phyloP scores from a whole-genome alignment of 2,113 vertebrate genomes.

The Vanacampus margaritifer region DNA sequence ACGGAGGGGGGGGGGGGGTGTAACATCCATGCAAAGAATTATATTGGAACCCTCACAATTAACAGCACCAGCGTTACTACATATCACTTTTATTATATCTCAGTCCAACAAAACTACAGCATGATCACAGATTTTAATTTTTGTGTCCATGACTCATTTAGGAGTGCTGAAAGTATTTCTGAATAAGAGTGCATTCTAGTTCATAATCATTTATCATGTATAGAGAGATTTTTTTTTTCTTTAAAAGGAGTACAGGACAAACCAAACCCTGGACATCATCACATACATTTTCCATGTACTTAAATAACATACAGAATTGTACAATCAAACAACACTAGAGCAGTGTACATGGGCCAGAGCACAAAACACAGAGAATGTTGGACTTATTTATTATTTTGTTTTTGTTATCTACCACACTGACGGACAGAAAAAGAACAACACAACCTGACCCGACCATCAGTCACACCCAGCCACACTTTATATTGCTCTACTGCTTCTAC shows the following conservation, averaged over 20 bases:
- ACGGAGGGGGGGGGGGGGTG: conserved; percentile 5
- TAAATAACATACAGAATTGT: conserved; percentile 62
- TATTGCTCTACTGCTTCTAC: neutral
- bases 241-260: conserved; percentile 63
- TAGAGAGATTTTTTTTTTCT: conserved; percentile 3
- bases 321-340: conserved; percentile 71
- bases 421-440: conserved; percentile 54
- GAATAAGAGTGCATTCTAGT: conserved; percentile 52
- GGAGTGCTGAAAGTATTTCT: conserved; percentile 50
- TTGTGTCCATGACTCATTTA: conserved; percentile 19
- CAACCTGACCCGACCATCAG: conserved; percentile 40
- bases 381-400: conserved; percentile 27
- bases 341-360: conserved; percentile 50
- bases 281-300: conserved; percentile 69
- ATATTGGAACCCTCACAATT: conserved; percentile 34
- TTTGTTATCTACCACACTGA: conserved; percentile 41
- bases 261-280: conserved; percentile 67
- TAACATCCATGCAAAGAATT: conserved; percentile 50
- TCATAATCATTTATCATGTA: conserved; percentile 36
- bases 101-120: conserved; percentile 33
- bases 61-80: conserved; percentile 30
- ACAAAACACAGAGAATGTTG: conserved; percentile 58
- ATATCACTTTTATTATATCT: conserved; percentile 30
- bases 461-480: conserved; percentile 13
- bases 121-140: conserved; percentile 37